Conservation (phyloP, 2,888 invertebrate genomes). For the Lagria hirta region DNA sequence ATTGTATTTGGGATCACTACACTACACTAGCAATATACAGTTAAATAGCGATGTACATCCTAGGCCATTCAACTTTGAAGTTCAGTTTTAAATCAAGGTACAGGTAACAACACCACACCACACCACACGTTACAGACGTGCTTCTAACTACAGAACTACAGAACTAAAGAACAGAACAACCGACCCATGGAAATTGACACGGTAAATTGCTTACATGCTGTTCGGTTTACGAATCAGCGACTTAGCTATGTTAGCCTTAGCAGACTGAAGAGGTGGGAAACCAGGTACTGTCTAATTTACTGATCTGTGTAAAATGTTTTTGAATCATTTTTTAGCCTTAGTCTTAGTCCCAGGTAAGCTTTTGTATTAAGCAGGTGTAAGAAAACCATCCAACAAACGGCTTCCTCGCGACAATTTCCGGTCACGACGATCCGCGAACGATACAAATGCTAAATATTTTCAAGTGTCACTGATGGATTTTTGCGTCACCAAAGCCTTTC, state of each 20-base stretch:
- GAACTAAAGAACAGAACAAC: conserved; percentile 20
- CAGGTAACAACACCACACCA: conserved; percentile 23
- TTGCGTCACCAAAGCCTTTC: too few relatives aligned
- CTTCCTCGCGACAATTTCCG: conserved; percentile 11
- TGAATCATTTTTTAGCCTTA: conserved; percentile 5
- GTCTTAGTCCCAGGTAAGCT: conserved; percentile 3
- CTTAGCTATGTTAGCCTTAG: conserved; percentile 15
- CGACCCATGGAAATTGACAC: conserved; percentile 30
- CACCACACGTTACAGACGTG: conserved; percentile 22
- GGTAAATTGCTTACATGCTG: conserved; percentile 29
- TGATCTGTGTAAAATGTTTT: conserved; percentile 20
- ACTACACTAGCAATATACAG: conserved; percentile 27
- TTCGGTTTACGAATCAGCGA: conserved; percentile 25
- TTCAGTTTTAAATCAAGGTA: conserved; percentile 33
- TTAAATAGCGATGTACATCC: conserved; percentile 29
- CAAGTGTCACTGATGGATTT: too few relatives aligned
- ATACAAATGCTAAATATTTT: too few relatives aligned
- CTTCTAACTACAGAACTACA: conserved; percentile 26
- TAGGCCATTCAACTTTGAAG: conserved; percentile 45
- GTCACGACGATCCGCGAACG: too few relatives aligned
- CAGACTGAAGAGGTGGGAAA: conserved; percentile 26
- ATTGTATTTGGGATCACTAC: conserved; percentile 20
- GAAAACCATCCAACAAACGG: too few relatives aligned
- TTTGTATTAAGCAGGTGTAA: too few relatives aligned
- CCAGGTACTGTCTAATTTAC: conserved; percentile 20